A percentile compares a stretch with the other conserved stretches of the same genome.
Evolutionary conservation across 2,888 invertebrate species (phyloP).

Genomic region (Thyatira batis): DNA sequence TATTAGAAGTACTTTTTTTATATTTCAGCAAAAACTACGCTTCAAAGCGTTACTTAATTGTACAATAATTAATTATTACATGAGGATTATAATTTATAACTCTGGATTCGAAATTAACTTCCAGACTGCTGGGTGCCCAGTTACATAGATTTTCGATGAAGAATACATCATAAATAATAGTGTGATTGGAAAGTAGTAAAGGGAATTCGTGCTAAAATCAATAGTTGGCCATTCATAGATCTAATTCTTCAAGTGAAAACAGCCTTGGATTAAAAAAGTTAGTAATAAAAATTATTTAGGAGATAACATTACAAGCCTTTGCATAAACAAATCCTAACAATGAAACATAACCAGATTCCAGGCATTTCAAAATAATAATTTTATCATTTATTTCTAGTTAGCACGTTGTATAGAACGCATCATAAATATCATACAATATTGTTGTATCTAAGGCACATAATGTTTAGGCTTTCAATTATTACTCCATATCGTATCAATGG

Average conservation of each 20-base stretch:
- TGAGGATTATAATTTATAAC: conserved; percentile 62
- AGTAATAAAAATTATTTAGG: conserved; percentile 31
- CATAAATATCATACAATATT: conserved; percentile 83
- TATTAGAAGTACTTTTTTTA: conserved; percentile 62
- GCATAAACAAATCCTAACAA: conserved; percentile 70
- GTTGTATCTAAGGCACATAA: conserved; percentile 84
- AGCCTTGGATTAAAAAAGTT: conserved; percentile 7
- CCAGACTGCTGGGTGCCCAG: conserved; percentile 68
- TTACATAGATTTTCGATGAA: conserved; percentile 8
- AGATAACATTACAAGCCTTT: conserved; percentile 61
- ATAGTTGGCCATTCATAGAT: conserved; percentile 1
- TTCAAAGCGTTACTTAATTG: conserved; percentile 76
- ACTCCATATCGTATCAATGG: conserved; percentile 79
- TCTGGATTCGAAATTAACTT: conserved; percentile 67
- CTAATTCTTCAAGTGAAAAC: conserved; percentile 2
- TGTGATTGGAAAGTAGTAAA: conserved; percentile 3
- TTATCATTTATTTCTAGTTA: conserved; percentile 79
- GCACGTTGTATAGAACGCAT: conserved; percentile 83
- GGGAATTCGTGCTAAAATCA: background rate
- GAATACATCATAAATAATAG: background rate
- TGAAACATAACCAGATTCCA: conserved; percentile 61
- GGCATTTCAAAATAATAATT: conserved; percentile 74
- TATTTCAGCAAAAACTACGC: conserved; percentile 77
- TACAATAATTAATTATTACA: conserved; percentile 67
- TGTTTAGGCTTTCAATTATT: conserved; percentile 82